Conservation (phyloP, 23 tunicate genomes). For the Ciona savignyi region DNA sequence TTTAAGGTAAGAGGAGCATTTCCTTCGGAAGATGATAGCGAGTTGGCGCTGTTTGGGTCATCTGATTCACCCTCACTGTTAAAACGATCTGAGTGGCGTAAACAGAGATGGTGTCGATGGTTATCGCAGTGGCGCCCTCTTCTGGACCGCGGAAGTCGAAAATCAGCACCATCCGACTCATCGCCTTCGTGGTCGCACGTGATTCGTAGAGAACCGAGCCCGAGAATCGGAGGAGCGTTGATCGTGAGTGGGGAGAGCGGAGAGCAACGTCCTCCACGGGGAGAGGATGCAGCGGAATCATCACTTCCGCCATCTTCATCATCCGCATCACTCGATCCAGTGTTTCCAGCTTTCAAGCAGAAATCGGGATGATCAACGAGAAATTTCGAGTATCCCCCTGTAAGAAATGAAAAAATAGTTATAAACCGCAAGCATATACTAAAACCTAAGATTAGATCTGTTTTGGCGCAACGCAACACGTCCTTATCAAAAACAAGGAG, state of each 20-base stretch:
- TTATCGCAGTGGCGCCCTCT: slow-evolving; percentile 43
- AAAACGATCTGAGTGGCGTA: slow-evolving; percentile 37
- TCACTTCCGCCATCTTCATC: slow-evolving; percentile 80
- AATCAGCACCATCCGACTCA: slow-evolving; percentile 19
- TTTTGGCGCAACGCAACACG: too few species aligned
- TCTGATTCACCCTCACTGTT: slow-evolving; percentile 91
- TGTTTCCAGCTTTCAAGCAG: slow-evolving; percentile 38
- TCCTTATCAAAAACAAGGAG: too few species aligned
- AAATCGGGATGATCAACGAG: slow-evolving; percentile 50
- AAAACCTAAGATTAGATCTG: too few species aligned
- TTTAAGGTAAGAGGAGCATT: slow-evolving; percentile 14
- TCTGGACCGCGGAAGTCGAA: neutral
- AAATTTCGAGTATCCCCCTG: slow-evolving; percentile 76
- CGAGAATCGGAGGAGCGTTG: slow-evolving; percentile 28
- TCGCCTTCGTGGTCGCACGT: slow-evolving; percentile 44
- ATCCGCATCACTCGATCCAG: slow-evolving; percentile 48
- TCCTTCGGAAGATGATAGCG: slow-evolving; percentile 39
- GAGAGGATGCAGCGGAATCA: slow-evolving; percentile 22
- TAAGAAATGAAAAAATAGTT: neutral
- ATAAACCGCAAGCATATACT: neutral
- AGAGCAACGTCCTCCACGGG: slow-evolving; percentile 39
- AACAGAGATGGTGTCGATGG: slow-evolving; percentile 27
- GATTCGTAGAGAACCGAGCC: slow-evolving; percentile 58
- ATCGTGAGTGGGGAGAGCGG: slow-evolving; percentile 43
- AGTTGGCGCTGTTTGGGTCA: slow-evolving; percentile 41